Base-by-base conservation (phyloP, 2,797 vertebrate genomes). In the Sparus aurata region DNA sequence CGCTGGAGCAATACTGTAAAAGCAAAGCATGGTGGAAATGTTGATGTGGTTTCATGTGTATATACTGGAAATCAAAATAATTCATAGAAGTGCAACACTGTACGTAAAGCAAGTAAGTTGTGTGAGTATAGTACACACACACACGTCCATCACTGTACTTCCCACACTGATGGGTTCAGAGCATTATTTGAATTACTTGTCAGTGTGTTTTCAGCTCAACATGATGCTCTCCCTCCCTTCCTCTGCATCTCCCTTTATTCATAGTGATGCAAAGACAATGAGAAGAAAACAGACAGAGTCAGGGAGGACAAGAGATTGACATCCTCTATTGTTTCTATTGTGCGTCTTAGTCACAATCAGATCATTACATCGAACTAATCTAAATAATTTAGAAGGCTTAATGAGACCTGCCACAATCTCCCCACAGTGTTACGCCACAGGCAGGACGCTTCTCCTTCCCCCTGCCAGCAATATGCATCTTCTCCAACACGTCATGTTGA, bases 301-400 rank as follows among this genome's bases (percentile, higher is more conserved):
- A 43, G 52, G 50, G 61, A 85, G 68, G 55, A 79, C 45, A 73
- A n/a, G 41, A 80, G 69, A 87, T 58, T 80, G 79, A 82, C 79
- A 71, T 70, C 69, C 16, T 72, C 38, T 80, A 9, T 79, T 85
- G 76, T 84, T 75, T 81, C 58, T 64, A 55, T 75, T 77, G 57
- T 68, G 66, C 67, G 6, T 89, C 76, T 78, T 59, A 64, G 45
- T 75, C 53, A 52, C 71, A 84, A 85, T 89, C 70, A 87, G 71
- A 89, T 91, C 75, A 90, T 85, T 80, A 72, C 76, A 85, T 85
- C 63, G 41, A 85, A 83, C 58, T 73, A 46, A 72, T 84, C 76
- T 92, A 85, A 93, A 93, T 93, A 80, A 92, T 94, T 92, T 77
- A 85, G 30, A 86, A 58, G 62, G 59, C 65, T 79, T 81, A 80